phyloP scores from a whole-genome alignment of 2,113 vertebrate genomes.

The Notiomystis cincta region DNA sequence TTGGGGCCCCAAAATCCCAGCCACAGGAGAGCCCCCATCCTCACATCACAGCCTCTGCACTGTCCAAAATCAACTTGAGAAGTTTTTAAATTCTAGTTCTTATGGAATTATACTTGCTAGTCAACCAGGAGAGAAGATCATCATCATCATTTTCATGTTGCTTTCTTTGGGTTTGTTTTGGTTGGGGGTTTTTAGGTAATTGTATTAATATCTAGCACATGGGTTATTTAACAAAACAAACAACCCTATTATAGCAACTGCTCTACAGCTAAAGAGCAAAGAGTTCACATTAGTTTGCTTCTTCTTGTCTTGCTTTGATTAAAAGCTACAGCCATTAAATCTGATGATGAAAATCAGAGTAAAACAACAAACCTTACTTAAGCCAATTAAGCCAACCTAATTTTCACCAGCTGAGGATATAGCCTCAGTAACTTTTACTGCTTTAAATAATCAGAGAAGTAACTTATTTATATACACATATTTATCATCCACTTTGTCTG shows the following conservation, averaged over 20 bases:
- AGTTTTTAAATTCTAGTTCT: not conserved
- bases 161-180: not conserved
- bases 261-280: not conserved
- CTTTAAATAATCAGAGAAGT: not conserved
- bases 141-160: not conserved
- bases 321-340: not conserved
- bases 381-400: not conserved
- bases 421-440: not conserved
- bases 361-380: not conserved
- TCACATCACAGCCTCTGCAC: not conserved
- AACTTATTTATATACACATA: not conserved
- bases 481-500: not conserved
- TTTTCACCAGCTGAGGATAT: not conserved
- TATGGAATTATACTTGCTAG: not conserved
- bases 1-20: accelerated
- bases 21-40: not conserved
- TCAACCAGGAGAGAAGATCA: not conserved
- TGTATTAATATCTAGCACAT: not conserved
- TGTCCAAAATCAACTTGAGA: not conserved
- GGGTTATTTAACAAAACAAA: not conserved
- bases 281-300: not conserved
- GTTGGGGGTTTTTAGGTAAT: not conserved
- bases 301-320: not conserved
- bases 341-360: not conserved
- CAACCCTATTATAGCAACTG: not conserved